Percentiles rank a stretch among this genome's conserved stretches.
phyloP scores from a whole-genome alignment of 1,140 invertebrate species.

The Drosophila lacertosa region DNA sequence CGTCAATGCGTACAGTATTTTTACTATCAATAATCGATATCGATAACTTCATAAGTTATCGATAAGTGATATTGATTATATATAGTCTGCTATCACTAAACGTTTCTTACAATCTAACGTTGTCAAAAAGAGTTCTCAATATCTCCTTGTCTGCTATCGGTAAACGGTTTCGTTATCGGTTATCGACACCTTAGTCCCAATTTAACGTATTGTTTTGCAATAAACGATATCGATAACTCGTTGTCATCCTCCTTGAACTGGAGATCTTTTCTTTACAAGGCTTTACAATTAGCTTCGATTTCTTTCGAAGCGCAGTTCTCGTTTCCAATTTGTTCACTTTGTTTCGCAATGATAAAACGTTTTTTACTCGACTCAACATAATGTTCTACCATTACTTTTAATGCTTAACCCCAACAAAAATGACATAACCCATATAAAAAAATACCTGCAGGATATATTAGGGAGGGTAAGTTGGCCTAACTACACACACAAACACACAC shows the following conservation, averaged over 20 bases:
- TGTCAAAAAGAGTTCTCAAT: too few species aligned
- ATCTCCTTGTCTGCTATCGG: not conserved
- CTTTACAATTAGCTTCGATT: not conserved
- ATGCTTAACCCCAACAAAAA: constrained; percentile 74
- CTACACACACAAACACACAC: constrained; percentile 65
- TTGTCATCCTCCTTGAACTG: not conserved
- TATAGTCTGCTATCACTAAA: not conserved
- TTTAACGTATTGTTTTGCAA: too few species aligned
- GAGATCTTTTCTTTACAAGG: constrained; percentile 7
- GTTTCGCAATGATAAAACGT: constrained; percentile 8
- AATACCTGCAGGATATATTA: constrained; percentile 83
- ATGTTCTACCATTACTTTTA: constrained; percentile 57
- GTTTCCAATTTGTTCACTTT: constrained; percentile 44
- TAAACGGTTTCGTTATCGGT: not conserved
- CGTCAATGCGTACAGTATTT: too few species aligned
- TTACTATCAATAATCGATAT: not conserved
- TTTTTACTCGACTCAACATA: constrained; percentile 41
- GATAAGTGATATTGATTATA: not conserved
- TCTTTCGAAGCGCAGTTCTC: constrained; percentile 3
- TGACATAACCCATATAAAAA: constrained; percentile 58
- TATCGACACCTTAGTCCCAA: not conserved
- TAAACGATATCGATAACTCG: not conserved
- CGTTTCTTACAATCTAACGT: too few species aligned
- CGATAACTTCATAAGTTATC: not conserved
- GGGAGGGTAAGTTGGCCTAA: constrained; percentile 84